Base-by-base conservation (phyloP, 2,888 invertebrate genomes). In the Phortica okadai region DNA sequence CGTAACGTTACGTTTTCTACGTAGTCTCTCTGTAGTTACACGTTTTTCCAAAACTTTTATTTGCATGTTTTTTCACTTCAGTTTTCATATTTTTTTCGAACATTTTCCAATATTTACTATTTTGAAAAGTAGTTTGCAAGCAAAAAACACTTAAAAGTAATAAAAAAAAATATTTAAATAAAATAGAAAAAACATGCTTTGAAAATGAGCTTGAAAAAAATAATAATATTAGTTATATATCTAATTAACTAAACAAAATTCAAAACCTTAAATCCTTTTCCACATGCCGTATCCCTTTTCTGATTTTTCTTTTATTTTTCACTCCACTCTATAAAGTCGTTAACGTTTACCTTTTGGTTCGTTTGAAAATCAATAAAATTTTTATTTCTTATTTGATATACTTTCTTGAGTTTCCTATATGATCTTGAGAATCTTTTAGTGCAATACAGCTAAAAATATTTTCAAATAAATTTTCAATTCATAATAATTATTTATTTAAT, bases 401-500 rank as follows among this genome's bases (percentile, higher is more conserved):
- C 33, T 33, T 33, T 4, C 33, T 33, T 33, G 0, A 33, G 33
- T 33, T 33, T 33, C 4, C 33, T 33, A 21, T 5, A 33, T 3
- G 54, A 54, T 10, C n/a, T 54, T 54, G n/a, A 54, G n/a, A 2
- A 54, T 10, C n/a, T 54, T 54, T 54, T 54, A 2, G 54, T 54
- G 10, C 54, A n/a, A 54, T 5, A 54, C 2, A 54, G n/a, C 54
- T 54, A 14, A 21, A 21, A 21, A 21, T 21, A 21, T 21, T 58
- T 58, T 58, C 45, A 45, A 45, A 6, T 14, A 50, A 50, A 11
- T 50, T 11, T 14, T 50, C 14, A 45, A 81, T 79, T 83, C 81
- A 75, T 58, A 72, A 81, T 80, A 81, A 76, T 82, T 84, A 83
- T 83, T 33, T 25, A 56, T 75, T 58, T 74, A 67, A 54, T 62